These are phyloP conservation scores for Saturnia pavonia DNA, from an alignment of 2,888 invertebrate species.

Conservation along the genomic window DNA sequence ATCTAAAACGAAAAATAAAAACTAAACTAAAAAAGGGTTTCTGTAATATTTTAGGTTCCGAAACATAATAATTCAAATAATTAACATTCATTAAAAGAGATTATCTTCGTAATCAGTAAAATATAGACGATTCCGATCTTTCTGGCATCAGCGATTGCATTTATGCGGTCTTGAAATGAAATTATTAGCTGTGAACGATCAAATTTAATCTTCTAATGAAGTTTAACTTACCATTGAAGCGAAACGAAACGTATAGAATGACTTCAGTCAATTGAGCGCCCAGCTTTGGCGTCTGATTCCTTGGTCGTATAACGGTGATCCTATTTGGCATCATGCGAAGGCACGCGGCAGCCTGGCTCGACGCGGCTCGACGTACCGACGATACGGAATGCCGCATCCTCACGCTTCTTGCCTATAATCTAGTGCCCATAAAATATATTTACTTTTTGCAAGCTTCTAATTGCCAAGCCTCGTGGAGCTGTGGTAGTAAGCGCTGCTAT, in stretches of 20 bases:
- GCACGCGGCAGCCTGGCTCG: conserved; percentile 20
- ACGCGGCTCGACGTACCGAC: conserved; percentile 7
- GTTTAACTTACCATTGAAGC: conserved; percentile 16
- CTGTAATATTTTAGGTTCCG: too few species aligned
- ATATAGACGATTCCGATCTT: too few species aligned
- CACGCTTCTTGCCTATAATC: conserved; percentile 16
- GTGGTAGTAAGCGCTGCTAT: too few species aligned
- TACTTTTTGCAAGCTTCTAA: conserved; percentile 13
- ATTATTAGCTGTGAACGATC: not conserved
- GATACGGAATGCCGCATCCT: conserved; percentile 16
- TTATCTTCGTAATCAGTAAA: not conserved
- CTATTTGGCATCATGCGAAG: conserved; percentile 38
- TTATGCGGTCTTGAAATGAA: not conserved
- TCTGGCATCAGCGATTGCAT: not conserved
- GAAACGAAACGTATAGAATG: conserved; percentile 8
- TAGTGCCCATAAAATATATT: conserved; percentile 16
- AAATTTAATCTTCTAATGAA: conserved; percentile 20
- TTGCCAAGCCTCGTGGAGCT: not conserved
- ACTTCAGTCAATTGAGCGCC: not conserved
- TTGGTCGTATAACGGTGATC: conserved; percentile 34
- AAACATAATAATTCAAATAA: too few species aligned
- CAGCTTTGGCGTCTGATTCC: conserved; percentile 23
- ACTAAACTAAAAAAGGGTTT: too few species aligned
- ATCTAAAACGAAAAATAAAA: not conserved
- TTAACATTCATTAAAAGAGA: too few species aligned